These are phyloP conservation scores for Anastatus disparis DNA, from an alignment of 1,140 invertebrate species.

Conservation along the genomic window DNA sequence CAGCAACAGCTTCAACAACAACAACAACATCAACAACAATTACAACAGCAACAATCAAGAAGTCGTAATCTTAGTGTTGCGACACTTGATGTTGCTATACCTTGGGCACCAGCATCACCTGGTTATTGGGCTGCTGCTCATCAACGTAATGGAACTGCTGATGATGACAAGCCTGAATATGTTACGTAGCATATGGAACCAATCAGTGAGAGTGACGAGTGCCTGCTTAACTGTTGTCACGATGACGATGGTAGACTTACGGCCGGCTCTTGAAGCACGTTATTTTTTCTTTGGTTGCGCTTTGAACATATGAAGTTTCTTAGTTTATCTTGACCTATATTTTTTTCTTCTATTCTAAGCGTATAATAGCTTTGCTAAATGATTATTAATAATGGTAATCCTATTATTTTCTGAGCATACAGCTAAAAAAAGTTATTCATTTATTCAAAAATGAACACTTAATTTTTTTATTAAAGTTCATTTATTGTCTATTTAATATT, in stretches of 20 bases:
- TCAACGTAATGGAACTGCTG: slow-evolving; percentile 36
- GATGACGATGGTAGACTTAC: neutral
- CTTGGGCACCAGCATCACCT: slow-evolving; percentile 62
- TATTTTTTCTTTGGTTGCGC: neutral
- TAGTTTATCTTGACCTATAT: neutral
- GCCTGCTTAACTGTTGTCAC: no score
- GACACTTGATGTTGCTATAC: slow-evolving; percentile 59
- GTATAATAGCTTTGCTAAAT: no score
- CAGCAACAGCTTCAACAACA: no score
- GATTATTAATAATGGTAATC: no score
- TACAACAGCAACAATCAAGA: neutral
- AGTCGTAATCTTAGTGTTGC: slow-evolving; percentile 42
- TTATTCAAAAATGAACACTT: no score
- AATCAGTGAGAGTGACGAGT: slow-evolving; percentile 22
- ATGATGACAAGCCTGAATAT: slow-evolving; percentile 59
- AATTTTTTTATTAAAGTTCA: no score
- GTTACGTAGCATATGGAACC: slow-evolving; percentile 49
- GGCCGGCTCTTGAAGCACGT: neutral
- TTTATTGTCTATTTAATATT: no score
- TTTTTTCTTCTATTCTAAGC: no score
- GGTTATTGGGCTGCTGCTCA: slow-evolving; percentile 49
- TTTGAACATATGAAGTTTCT: neutral
- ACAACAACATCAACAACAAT: no score
- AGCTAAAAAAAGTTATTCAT: no score
- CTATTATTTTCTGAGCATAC: no score